Base-by-base conservation (phyloP, 2,888 invertebrate species). In the Lasioglossum morio region DNA sequence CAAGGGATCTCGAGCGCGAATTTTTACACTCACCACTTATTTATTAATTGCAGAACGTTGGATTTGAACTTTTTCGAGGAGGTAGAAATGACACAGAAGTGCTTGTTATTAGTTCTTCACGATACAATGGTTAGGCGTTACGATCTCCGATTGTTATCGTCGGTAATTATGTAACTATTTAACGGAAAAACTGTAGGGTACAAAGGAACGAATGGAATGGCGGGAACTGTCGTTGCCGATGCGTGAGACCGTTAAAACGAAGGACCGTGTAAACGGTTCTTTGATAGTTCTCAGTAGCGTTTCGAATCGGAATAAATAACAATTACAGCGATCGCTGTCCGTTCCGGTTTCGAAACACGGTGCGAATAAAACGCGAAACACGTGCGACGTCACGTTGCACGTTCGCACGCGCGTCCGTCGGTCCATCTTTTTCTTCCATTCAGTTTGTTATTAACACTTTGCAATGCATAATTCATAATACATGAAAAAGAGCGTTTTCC, bases 141-240 rank as follows among this genome's bases (percentile, higher is more conserved):
- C 27, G 72, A 75, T 70, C 53, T 43, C 43, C 48, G 60, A 23
- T 76, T 14, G 37, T 76, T 86, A 79, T 79, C 81, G 53, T 77
- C 40, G 43, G 73, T 23, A 86, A 86, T 87, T 87, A 82, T 66
- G 34, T 87, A 87, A 87, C 63, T 72, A 86, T 77, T 57, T 48
- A 72, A 72, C 57, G 40, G 72, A 72, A 72, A 77, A 78, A 63
- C 60, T 30, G 77, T 72, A 48, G 48, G 43, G 57, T 57, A 72
- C 30, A 66, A 30, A 5, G 48, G 37, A 75, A 46, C 72, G 48
- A 30, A 27, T 30, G 30, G 40, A 75, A 77, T 27, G 43, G 77
- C 46, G 60, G 40, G 43, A 72, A 69, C n/a, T 14, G 77, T 69
- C 10, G 37, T 30, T 69, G 53, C 23, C 10, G 57, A 30, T 81